These are phyloP conservation scores for Halichondria panicea DNA, from an alignment of 37 sponge, comb jelly and placozoan species.

Conservation along the genomic window DNA sequence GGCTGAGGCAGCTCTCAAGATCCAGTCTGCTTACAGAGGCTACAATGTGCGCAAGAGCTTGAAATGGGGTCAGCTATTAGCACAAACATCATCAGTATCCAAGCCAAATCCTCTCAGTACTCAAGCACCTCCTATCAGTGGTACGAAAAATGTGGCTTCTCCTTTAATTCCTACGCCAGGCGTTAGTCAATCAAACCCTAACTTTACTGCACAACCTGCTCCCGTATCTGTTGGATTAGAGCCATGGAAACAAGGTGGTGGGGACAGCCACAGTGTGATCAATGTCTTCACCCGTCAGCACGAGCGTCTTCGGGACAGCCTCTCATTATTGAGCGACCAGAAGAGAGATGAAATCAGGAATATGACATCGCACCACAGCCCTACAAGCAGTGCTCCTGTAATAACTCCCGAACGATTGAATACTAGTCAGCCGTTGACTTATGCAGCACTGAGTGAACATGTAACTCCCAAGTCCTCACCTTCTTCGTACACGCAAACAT, in stretches of 20 bases:
- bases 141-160: neutral
- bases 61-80: constrained; percentile 19
- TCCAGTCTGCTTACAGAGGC: constrained; percentile 72
- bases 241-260: constrained; percentile 63
- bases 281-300: constrained; percentile 65
- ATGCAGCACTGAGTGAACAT: too few species aligned
- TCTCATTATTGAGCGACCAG: neutral
- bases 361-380: too few species aligned
- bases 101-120: neutral
- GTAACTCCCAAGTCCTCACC: too few species aligned
- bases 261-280: constrained; percentile 71
- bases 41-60: constrained; percentile 45
- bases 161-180: neutral
- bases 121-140: neutral
- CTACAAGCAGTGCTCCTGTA: too few species aligned
- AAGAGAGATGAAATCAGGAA: constrained; percentile 10
- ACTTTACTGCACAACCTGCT: neutral
- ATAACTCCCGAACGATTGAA: too few species aligned
- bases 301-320: constrained; percentile 6
- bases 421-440: too few species aligned
- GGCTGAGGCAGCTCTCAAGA: constrained; percentile 47
- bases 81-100: neutral
- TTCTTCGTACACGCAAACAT: constrained; percentile 10
- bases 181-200: neutral
- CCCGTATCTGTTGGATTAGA: neutral